Conservation (phyloP, 2,113 vertebrate species). For the Oenanthe oenanthe region DNA sequence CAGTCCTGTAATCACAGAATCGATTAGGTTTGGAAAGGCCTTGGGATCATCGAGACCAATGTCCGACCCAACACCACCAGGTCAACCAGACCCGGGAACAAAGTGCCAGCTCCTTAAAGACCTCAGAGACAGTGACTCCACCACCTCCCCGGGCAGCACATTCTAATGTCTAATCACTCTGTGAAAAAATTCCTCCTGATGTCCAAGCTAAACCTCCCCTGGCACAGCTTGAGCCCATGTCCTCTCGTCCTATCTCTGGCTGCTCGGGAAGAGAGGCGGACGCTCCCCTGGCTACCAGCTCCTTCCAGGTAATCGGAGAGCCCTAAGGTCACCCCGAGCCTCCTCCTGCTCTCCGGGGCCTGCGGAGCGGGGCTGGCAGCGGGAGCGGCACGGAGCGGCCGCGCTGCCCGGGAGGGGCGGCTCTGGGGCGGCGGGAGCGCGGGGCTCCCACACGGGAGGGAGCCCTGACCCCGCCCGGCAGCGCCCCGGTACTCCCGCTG, state of each 20-base stretch:
- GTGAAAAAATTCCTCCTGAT: neutral
- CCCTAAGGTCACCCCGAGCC: too few relatives aligned
- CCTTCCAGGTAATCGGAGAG: neutral
- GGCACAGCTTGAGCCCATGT: neutral
- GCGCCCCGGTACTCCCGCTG: neutral
- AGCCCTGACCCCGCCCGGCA: neutral
- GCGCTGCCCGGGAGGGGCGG: rapidly evolving
- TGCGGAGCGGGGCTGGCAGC: neutral
- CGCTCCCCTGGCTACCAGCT: neutral
- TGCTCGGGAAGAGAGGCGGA: neutral
- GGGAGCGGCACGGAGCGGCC: neutral
- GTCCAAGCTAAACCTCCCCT: neutral
- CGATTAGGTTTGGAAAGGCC: neutral
- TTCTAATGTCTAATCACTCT: neutral
- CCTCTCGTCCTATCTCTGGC: neutral
- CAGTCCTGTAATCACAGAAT: neutral
- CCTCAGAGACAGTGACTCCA: neutral
- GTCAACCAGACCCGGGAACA: neutral
- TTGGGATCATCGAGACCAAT: neutral
- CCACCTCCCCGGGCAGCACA: neutral
- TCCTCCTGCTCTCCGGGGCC: neutral
- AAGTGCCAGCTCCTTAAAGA: neutral
- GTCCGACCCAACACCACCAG: neutral
- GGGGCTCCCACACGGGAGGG: neutral
- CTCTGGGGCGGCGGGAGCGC: neutral